Conservation (phyloP, 2,113 vertebrate species). For the Elaphurus davidianus region DNA sequence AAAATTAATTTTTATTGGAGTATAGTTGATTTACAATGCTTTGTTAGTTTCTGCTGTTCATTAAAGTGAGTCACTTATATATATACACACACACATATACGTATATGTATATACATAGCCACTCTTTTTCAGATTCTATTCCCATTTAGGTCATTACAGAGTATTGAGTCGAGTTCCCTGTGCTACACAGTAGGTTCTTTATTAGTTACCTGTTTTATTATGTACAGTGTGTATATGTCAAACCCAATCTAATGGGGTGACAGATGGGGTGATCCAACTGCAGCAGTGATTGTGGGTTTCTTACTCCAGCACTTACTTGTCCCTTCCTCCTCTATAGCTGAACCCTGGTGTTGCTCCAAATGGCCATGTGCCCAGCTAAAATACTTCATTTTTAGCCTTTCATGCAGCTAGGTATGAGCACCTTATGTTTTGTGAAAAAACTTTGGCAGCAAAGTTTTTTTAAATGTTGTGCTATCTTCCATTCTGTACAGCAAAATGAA, state of each 20-base stretch:
- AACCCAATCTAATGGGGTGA: not conserved
- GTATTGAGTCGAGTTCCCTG: not conserved
- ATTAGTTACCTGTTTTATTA: not conserved
- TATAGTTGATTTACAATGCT: not conserved
- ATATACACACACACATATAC: rapidly evolving
- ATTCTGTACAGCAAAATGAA: not conserved
- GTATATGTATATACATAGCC: not conserved
- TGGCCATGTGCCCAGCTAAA: not conserved
- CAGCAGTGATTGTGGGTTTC: not conserved
- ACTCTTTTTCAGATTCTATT: not conserved
- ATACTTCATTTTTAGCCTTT: not conserved
- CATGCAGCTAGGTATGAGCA: not conserved
- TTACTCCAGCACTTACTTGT: not conserved
- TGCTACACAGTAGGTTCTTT: not conserved
- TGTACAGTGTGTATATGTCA: not conserved
- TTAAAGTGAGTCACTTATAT: not conserved
- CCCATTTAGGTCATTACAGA: not conserved
- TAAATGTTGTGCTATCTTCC: not conserved
- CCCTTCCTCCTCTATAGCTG: not conserved
- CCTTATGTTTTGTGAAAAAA: not conserved
- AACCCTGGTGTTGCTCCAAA: too few relatives aligned
- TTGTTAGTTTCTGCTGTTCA: not conserved
- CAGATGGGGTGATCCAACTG: too few relatives aligned
- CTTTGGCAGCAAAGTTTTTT: not conserved
- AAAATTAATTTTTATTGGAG: not conserved